Evolutionary conservation across 2,888 invertebrate genomes (phyloP).

Genomic region (Cataglyphis livida): DNA sequence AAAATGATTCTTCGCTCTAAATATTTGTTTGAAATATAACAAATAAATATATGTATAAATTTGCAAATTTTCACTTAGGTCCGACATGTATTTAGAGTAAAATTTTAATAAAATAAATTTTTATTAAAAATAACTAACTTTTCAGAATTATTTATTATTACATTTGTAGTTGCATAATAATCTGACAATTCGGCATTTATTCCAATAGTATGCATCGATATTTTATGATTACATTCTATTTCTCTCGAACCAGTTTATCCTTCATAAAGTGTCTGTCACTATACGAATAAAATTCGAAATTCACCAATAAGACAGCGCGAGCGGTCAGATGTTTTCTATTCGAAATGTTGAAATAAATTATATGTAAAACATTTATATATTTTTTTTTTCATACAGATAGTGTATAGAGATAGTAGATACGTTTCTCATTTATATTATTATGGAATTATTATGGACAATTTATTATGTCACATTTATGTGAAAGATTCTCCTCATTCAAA

Average conservation of each 20-base stretch:
- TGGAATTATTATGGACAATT: neutral
- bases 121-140: neutral
- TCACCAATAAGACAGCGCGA: conserved; percentile 45
- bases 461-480: conserved; percentile 8
- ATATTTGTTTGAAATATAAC: neutral
- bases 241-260: conserved; percentile 58
- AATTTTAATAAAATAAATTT: neutral
- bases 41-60: neutral
- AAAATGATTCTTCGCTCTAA: neutral
- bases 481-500: neutral
- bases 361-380: conserved; percentile 41
- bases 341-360: conserved; percentile 42
- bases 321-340: conserved; percentile 55
- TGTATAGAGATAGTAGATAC: neutral
- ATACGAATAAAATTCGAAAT: conserved; percentile 61
- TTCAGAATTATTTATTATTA: neutral
- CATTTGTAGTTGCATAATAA: neutral
- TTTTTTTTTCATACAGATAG: conserved; percentile 10
- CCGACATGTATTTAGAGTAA: neutral
- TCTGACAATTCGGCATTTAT: neutral
- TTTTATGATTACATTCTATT: conserved; percentile 31
- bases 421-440: neutral
- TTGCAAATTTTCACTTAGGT: neutral
- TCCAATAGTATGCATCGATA: neutral
- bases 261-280: conserved; percentile 58